Base-by-base conservation (phyloP, 2,797 vertebrate genomes). In the Falco biarmicus region DNA sequence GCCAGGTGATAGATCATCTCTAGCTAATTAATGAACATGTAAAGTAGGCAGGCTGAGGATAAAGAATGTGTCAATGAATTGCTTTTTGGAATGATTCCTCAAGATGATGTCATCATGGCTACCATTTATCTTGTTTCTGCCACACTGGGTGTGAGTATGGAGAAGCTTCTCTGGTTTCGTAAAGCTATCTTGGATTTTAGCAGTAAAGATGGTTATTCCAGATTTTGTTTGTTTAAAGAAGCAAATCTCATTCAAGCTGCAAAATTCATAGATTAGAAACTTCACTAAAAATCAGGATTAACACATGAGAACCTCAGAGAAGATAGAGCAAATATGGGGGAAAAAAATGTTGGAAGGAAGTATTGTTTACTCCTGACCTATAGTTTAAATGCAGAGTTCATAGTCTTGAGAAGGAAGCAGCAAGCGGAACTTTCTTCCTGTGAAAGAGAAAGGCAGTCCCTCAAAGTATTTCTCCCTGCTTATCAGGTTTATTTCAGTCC, bases 1-100 rank as follows among this genome's bases (percentile, higher is more conserved):
- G 70, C 63, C 1, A 34, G 26, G 3, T 82, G 37, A 82, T 70
- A 84, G 63, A 93, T 77, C 22, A 89, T 76, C 31, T 89, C 59
- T 80, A 89, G 39, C 25, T 95, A 94, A 94, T 91, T 94, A 85
- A 89, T 89, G 89, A 89, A 53, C 22, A 70, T 56, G 66, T 56
- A 54, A 66, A 84, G 93, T 92, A 93, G 89, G n/a, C 34, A 87
- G 31, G 25, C 24, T 82, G 28, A 76, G 28, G 25, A 64, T 41
- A 90, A 94, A 76, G 60, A 87, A 82, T 64, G 34, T 59, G 16
- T 66, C 74, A 92, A 84, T 65, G 43, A 82, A 77, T 66, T 6
- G 15, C 31, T 77, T 94, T 83, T 63, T 92, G 66, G 74, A 96
- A 70, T 34, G 39, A 56, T 76, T 95, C 48, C 63, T 87, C 34